phyloP scores from a whole-genome alignment of 2,888 invertebrate species.

The Chrysolina haemoptera region DNA sequence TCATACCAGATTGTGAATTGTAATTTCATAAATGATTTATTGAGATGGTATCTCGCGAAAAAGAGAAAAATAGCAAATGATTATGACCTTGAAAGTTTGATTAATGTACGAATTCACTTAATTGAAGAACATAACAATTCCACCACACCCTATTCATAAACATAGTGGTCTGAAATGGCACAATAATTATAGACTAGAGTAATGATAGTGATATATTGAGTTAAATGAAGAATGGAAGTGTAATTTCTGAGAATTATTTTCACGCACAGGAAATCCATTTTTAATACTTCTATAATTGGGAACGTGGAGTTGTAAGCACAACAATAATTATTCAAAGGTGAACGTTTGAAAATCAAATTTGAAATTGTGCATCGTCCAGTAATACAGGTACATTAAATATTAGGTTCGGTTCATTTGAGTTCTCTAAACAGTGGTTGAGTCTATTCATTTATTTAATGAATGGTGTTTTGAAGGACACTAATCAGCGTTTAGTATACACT shows the following conservation, averaged over 20 bases:
- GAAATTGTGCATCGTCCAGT: slow-evolving; percentile 7
- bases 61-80: neutral
- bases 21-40: too few species aligned
- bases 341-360: neutral
- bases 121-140: neutral
- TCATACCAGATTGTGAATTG: too few species aligned
- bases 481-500: neutral
- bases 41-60: neutral
- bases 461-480: neutral
- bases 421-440: too few species aligned
- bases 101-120: neutral
- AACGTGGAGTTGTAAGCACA: neutral
- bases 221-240: slow-evolving; percentile 34
- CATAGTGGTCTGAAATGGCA: slow-evolving; percentile 6
- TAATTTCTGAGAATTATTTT: slow-evolving; percentile 29
- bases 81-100: neutral
- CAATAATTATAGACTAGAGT: slow-evolving; percentile 27
- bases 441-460: neutral
- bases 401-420: neutral
- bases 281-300: slow-evolving; percentile 26
- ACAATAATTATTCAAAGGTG: neutral
- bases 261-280: slow-evolving; percentile 37
- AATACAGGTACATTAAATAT: neutral
- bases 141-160: neutral
- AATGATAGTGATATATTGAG: slow-evolving; percentile 38